Conservation (phyloP, 2,113 vertebrate species). For the Spea multiplicata region DNA sequence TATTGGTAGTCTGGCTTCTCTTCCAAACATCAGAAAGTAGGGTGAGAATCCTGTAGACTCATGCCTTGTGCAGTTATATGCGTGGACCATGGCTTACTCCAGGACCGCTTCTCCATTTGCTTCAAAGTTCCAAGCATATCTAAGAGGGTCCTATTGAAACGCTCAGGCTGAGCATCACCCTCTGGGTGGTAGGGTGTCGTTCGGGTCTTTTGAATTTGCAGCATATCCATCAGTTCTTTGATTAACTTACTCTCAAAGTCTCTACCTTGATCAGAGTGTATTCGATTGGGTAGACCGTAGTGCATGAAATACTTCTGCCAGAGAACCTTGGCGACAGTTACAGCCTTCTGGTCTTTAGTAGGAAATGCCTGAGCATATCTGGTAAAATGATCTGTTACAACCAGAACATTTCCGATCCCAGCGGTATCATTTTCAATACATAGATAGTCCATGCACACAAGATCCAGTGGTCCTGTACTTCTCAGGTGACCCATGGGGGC, state of each 20-base stretch:
- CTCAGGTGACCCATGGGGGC: background rate
- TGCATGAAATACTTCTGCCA: too few relatives aligned
- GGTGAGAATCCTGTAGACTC: constrained; percentile 30
- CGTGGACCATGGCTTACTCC: constrained; percentile 19
- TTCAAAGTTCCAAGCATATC: constrained; percentile 20
- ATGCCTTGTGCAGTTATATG: constrained; percentile 19
- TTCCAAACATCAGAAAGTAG: constrained; percentile 7
- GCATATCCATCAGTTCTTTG: constrained; percentile 17
- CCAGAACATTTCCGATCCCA: constrained; percentile 11
- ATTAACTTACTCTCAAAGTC: constrained; percentile 43
- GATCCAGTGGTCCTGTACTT: background rate
- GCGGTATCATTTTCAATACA: constrained; percentile 15
- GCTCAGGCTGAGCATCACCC: background rate
- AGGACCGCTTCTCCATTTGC: background rate
- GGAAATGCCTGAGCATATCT: too few relatives aligned
- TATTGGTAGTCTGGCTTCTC: constrained; percentile 22
- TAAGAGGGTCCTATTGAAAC: constrained; percentile 21
- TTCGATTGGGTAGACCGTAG: constrained; percentile 10
- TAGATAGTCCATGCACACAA: constrained; percentile 42
- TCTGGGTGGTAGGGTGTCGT: constrained; percentile 5
- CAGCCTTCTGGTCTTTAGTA: too few relatives aligned
- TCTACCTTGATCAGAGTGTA: constrained; percentile 35
- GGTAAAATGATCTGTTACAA: constrained; percentile 22
- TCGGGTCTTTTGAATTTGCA: constrained; percentile 14
- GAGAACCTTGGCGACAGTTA: too few relatives aligned